Evolutionary conservation across 2,113 vertebrate species (phyloP).

Genomic region (Hyperopisus bebe): DNA sequence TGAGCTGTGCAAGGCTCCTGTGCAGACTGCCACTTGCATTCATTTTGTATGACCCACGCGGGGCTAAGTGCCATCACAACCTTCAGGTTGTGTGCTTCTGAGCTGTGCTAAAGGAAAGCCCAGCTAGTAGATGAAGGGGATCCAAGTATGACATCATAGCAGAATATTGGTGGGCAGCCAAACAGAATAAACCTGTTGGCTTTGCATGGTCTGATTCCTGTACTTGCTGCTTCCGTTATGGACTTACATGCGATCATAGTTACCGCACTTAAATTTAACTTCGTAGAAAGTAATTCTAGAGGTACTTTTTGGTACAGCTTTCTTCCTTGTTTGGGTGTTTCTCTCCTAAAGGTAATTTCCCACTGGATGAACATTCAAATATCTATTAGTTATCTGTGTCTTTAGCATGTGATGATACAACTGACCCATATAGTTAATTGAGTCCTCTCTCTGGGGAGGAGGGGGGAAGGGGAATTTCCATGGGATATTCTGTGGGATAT

Average conservation of each 20-base stretch:
- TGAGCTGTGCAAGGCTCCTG: conserved; percentile 37
- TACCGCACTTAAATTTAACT: not conserved
- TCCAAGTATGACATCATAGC: not conserved
- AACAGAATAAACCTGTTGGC: not conserved
- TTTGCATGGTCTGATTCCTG: not conserved
- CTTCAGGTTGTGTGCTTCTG: not conserved
- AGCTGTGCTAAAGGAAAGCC: not conserved
- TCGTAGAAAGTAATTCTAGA: not conserved
- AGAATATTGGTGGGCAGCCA: not conserved
- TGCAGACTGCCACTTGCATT: not conserved
- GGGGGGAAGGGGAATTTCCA: not conserved
- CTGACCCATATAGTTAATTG: not conserved
- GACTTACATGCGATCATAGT: not conserved
- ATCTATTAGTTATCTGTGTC: not conserved
- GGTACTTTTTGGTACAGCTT: not conserved
- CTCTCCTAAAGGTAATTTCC: not conserved
- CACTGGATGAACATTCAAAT: not conserved
- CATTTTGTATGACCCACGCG: not conserved
- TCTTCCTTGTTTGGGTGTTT: not conserved
- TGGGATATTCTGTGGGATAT: not conserved
- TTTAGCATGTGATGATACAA: not conserved
- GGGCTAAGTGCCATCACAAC: not conserved
- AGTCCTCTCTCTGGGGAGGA: not conserved
- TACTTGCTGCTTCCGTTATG: not conserved
- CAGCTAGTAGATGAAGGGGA: not conserved